Evolutionary conservation across 2,797 vertebrate genomes (phyloP).

Genomic region (Schizopygopsis pylzovi): DNA sequence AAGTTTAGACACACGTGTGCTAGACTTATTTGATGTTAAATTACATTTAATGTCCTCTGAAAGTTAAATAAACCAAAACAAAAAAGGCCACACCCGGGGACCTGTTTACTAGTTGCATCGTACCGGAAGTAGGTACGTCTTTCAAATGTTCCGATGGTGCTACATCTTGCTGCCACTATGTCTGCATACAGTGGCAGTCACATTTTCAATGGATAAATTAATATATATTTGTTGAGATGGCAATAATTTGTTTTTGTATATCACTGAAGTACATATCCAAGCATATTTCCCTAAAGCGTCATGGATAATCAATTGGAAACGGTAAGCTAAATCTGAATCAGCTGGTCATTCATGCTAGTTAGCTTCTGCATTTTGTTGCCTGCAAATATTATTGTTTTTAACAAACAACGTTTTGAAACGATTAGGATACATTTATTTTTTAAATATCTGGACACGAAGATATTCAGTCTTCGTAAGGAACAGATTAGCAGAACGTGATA

Average conservation of each 20-base stretch:
- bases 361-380: background rate
- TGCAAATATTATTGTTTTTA: background rate
- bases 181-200: background rate
- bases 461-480: background rate
- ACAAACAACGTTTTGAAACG: background rate
- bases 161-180: background rate
- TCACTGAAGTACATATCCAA: constrained; percentile 13
- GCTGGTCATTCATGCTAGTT: background rate
- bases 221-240: constrained; percentile 6
- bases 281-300: constrained; percentile 38
- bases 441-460: background rate
- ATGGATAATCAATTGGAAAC: constrained; percentile 70
- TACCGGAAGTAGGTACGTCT: constrained; percentile 56
- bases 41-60: background rate
- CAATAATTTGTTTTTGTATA: background rate
- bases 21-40: background rate
- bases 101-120: background rate
- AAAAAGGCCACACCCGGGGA: background rate
- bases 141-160: constrained; percentile 58
- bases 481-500: background rate
- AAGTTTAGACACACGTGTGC: background rate
- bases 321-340: constrained; percentile 59
- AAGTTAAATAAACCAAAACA: background rate
- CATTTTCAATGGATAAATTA: constrained; percentile 10
- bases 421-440: background rate